Conservation (phyloP, 2,113 vertebrate species). For the Lepisosteus oculatus region DNA sequence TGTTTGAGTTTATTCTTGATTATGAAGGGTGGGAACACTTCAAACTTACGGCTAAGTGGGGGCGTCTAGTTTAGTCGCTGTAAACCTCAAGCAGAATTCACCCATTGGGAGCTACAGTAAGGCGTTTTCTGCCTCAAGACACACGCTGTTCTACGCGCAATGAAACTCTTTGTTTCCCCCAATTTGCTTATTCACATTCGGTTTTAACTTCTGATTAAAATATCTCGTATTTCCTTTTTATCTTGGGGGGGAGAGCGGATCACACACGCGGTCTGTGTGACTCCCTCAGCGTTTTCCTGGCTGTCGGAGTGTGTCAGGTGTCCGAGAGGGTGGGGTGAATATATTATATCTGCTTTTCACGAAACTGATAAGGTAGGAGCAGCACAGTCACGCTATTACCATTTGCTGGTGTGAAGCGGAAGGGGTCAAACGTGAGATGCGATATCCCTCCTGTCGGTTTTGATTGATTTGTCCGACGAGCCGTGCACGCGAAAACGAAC, state of each 20-base stretch:
- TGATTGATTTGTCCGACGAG: constrained; percentile 28
- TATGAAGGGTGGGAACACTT: neutral
- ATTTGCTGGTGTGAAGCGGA: constrained; percentile 1
- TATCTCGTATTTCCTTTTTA: too few species aligned
- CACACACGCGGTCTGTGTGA: too few species aligned
- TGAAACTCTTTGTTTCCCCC: neutral
- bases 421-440: constrained; percentile 9
- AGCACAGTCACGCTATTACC: constrained; percentile 31
- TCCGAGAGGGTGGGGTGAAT: neutral
- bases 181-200: neutral
- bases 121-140: neutral
- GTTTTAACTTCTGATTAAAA: too few species aligned
- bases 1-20: neutral
- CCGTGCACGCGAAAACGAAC: constrained; percentile 9
- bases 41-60: neutral
- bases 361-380: constrained; percentile 20
- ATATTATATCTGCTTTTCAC: constrained; percentile 16
- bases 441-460: constrained; percentile 21
- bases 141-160: neutral
- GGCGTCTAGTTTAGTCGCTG: neutral
- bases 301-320: neutral
- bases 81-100: neutral
- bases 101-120: neutral
- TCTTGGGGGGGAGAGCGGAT: too few species aligned
- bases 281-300: neutral